Evolutionary conservation across 2,113 vertebrate species (phyloP).

Genomic region (Nanorana parkeri): DNA sequence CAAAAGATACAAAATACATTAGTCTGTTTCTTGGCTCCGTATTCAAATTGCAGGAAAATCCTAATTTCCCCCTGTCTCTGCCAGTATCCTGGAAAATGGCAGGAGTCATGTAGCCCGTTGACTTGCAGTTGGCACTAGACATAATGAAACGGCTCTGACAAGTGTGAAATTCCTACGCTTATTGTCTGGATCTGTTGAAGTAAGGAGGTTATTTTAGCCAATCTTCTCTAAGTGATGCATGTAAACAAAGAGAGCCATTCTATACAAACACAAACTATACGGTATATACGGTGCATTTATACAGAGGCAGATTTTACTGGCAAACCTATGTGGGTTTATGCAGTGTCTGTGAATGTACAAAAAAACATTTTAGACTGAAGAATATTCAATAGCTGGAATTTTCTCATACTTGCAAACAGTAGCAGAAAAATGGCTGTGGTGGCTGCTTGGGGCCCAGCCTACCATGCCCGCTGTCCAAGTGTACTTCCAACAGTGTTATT

Average conservation of each 20-base stretch:
- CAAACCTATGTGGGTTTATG: no score
- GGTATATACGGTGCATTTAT: no score
- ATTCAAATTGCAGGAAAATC: constrained; percentile 40
- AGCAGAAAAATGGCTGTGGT: no score
- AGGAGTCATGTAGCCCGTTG: neutral
- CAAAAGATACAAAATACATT: constrained; percentile 14
- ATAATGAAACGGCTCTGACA: neutral
- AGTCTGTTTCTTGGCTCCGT: neutral
- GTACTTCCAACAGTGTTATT: no score
- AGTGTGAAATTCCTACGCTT: constrained; percentile 14
- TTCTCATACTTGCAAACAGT: no score
- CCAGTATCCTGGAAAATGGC: constrained; percentile 31
- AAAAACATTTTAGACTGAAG: no score
- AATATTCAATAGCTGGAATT: no score
- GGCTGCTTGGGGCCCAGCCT: no score
- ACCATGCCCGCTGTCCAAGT: no score
- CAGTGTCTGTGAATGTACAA: no score
- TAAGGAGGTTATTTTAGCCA: neutral
- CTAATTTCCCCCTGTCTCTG: constrained; percentile 43
- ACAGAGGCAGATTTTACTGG: no score
- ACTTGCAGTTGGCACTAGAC: constrained; percentile 12
- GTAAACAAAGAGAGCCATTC: neutral
- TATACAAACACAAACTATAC: no score
- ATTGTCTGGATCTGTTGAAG: constrained; percentile 29
- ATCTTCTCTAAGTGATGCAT: neutral